Conservation (phyloP, 2,888 invertebrate species). For the Standfussiana lucernea region DNA sequence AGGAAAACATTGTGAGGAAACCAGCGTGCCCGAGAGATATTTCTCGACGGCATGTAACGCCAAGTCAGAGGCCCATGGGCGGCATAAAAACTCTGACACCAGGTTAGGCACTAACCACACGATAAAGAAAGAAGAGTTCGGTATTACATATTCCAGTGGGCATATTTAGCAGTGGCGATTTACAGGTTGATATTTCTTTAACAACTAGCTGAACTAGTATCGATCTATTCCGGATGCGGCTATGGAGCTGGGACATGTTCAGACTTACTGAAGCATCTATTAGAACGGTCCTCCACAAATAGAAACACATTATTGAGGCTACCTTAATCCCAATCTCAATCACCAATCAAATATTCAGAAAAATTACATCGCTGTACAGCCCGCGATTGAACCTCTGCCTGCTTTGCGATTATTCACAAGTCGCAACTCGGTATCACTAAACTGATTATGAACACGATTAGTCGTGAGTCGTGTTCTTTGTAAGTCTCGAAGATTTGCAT, state of each 20-base stretch:
- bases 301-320: background rate
- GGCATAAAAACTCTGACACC: too few species aligned
- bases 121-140: too few species aligned
- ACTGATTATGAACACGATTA: conserved; percentile 77
- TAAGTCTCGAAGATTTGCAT: conserved; percentile 74
- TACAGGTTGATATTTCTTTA: background rate
- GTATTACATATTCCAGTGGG: too few species aligned
- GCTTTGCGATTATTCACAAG: conserved; percentile 55
- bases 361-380: conserved; percentile 18
- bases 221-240: too few species aligned
- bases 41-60: too few species aligned
- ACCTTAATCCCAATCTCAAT: conserved; percentile 8
- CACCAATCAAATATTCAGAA: conserved; percentile 36
- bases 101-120: too few species aligned
- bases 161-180: background rate
- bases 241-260: too few species aligned
- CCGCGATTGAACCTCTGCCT: conserved; percentile 25
- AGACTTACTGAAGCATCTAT: too few species aligned
- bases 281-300: background rate
- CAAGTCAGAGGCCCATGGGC: too few species aligned
- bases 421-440: conserved; percentile 62
- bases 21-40: too few species aligned
- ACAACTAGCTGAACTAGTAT: too few species aligned
- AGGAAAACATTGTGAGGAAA: too few species aligned
- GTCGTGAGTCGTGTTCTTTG: conserved; percentile 74